phyloP scores from a whole-genome alignment of 1,140 invertebrate species.

The Eurosta solidaginis region DNA sequence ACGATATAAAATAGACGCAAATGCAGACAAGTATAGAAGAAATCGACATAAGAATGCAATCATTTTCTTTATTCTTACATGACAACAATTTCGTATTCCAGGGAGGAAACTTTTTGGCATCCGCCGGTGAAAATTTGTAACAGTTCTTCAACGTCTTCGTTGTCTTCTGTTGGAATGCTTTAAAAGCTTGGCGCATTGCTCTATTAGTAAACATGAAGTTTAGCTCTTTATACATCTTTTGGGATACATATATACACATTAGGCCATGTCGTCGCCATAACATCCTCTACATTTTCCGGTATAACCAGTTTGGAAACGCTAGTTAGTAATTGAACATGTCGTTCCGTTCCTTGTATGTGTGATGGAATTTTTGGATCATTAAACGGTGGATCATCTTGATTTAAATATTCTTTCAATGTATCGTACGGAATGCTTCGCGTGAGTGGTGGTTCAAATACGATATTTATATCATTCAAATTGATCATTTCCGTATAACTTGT shows the following conservation, averaged over 20 bases:
- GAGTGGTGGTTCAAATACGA: too few species aligned
- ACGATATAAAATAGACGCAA: background rate
- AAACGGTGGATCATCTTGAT: too few species aligned
- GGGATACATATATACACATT: background rate
- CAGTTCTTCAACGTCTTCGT: background rate
- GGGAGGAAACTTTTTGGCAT: constrained; percentile 22
- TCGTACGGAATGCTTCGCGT: too few species aligned
- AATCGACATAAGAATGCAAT: constrained; percentile 22
- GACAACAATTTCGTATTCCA: constrained; percentile 27
- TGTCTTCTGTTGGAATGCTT: background rate
- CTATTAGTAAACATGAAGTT: background rate
- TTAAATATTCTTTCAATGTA: too few species aligned
- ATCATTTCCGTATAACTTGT: too few species aligned
- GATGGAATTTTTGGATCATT: too few species aligned
- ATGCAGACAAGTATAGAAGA: constrained; percentile 23
- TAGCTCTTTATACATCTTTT: background rate
- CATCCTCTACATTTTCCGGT: too few species aligned
- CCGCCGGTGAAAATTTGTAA: background rate
- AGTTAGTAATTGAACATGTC: too few species aligned
- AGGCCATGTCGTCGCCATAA: too few species aligned
- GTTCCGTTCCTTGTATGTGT: too few species aligned
- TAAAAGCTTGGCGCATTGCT: background rate
- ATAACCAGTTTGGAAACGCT: too few species aligned
- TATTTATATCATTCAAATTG: too few species aligned
- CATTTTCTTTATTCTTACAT: constrained; percentile 24